Base-by-base conservation (phyloP, 2,113 vertebrate species). In the Rhea pennata region DNA sequence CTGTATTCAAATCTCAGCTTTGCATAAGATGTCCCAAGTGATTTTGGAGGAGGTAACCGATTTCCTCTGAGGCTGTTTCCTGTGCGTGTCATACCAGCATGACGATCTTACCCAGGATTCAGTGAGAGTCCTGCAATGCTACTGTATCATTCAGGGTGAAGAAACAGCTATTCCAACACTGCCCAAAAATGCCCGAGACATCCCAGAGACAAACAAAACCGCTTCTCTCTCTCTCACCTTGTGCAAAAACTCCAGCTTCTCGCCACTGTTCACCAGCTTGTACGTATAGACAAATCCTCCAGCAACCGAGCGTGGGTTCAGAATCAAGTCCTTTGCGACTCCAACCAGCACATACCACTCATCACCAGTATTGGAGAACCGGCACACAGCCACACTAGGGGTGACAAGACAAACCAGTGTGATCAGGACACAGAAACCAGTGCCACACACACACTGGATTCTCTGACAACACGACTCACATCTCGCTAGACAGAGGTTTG, bases 281-380 rank as follows among this genome's bases (percentile, higher is more conserved):
- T 99, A 99, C 1, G 99, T 99, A 96, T 99, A 99, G 92, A 99
- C 99, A 90, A 99, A 99, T 8, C 99, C 99, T 0, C 99, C 99
- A 5, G 98, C 98, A 42, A 99, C 99, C 0, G 99, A 99, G 72
- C 99, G 98, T 0, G 99, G 99, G 93, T 99, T 99, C 76, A 99
- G 98, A 29, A 99, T 99, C 96, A 99, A 98, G 97, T 99, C 99
- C 97, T 99, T 99, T 96, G 99, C 99, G 1, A 99, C 99, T 1
- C 99, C 99, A 80, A 99, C 99, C 89, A 99, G 97, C 93, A 99
- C 99, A 2, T 99, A 99, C 99, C 99, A 99, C 46, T 99, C 99
- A 5, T 99, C 99, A 2, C 99, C 98, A 0, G 98, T 98, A 69
- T 99, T 99, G 87, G 98, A 97, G 94, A 99, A 99, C 6, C 98